Base-by-base conservation (phyloP, 2,888 invertebrate species). In the Anoplius nigerrimus region DNA sequence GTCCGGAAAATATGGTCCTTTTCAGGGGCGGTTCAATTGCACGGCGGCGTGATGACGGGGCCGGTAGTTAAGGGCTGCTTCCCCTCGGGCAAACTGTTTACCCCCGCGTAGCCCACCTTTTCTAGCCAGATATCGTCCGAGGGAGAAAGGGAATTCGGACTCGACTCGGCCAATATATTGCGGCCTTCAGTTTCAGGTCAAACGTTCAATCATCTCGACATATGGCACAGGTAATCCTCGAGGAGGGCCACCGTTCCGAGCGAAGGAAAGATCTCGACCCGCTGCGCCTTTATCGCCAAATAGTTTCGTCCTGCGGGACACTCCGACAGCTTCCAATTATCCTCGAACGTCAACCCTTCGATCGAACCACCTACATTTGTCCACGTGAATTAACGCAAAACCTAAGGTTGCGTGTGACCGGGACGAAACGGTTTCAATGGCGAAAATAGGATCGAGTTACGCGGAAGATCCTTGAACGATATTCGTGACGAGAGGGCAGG, bases 141-240 rank as follows among this genome's bases (percentile, higher is more conserved):
- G 43, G 59, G 63, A 65, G 16, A 48, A 58, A 46, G 62, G 52
- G 56, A 62, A 60, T 56, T 64, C 68, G 43, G 54, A 69, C 34
- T 55, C 45, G 45, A 64, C 62, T 57, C 53, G 56, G 34, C 59
- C 53, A 58, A 69, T 62, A 56, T 71, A 71, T 69, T 62, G 65
- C 65, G 55, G 69, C 69, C 54, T 71, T 71, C 71, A 65, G 59
- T 62, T 65, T 69, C 71, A 71, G 71, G 64, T 71, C 68, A 56
- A 62, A 62, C 69, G 46, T 69, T 71, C 69, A 58, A 71, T 71
- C 71, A 71, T 71, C 68, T 62, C 65, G 62, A 69, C 64, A 61
- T 70, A 48, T 18, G 48, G 48, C 18, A 18, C 48, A 48, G 48
- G 48, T 48, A 48, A 48, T 15, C 18, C 48, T 48, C 48, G 48